These are phyloP conservation scores for Balearica regulorum DNA, from an alignment of 2,797 vertebrate species.

Conservation along the genomic window DNA sequence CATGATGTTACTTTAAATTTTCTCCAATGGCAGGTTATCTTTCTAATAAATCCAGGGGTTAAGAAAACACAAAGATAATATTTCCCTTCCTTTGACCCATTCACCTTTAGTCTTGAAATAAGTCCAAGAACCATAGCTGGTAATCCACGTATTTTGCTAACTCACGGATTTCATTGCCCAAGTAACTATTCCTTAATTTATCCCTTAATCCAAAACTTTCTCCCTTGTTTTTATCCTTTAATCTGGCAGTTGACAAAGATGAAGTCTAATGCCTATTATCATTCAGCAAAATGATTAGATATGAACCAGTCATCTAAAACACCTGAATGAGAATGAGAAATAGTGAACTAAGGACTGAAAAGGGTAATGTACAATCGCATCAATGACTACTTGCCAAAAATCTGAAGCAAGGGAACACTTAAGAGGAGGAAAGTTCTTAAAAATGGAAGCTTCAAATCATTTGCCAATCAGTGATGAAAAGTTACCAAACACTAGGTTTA, in stretches of 20 bases:
- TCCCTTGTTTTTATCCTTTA: neutral
- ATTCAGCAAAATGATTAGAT: neutral
- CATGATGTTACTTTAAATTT: slow-evolving; percentile 30
- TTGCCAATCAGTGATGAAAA: neutral
- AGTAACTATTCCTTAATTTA: neutral
- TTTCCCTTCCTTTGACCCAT: slow-evolving; percentile 20
- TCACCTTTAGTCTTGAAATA: slow-evolving; percentile 16
- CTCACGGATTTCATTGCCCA: neutral
- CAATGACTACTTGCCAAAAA: neutral
- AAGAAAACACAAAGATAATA: slow-evolving; percentile 44
- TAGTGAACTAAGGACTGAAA: neutral
- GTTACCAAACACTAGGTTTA: neutral
- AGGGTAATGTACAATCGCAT: neutral
- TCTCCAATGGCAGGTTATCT: slow-evolving; percentile 28
- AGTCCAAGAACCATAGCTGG: neutral
- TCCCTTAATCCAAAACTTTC: neutral
- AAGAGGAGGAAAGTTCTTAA: neutral
- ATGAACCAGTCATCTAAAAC: neutral
- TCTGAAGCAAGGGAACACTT: neutral
- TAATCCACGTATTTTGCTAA: neutral
- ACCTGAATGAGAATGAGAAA: neutral
- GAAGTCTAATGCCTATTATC: neutral
- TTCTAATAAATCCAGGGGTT: slow-evolving; percentile 46
- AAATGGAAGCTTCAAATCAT: neutral
- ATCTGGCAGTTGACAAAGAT: neutral